A percentile compares a stretch with the other conserved stretches of the same genome.
Conservation (phyloP, 2,888 invertebrate genomes). For the Choristoneura rosaceana region DNA sequence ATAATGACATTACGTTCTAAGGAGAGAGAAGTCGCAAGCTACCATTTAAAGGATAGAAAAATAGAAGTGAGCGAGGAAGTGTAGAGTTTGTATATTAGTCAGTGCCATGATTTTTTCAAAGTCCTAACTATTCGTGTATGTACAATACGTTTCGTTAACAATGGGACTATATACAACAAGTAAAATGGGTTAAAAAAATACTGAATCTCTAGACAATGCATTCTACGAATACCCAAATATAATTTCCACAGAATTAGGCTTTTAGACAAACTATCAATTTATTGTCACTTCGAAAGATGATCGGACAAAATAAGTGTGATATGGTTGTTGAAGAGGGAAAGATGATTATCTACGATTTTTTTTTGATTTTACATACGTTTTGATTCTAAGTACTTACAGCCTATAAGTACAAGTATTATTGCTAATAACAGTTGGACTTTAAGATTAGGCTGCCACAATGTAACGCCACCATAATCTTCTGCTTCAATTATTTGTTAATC, state of each 20-base stretch:
- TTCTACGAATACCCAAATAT: slow-evolving; percentile 28
- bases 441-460: not conserved
- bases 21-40: slow-evolving; percentile 28
- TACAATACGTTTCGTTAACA: slow-evolving; percentile 41
- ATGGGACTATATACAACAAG: slow-evolving; percentile 45
- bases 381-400: slow-evolving; percentile 59
- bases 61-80: slow-evolving; percentile 35
- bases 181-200: slow-evolving; percentile 37
- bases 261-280: slow-evolving; percentile 44
- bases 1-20: slow-evolving; percentile 7
- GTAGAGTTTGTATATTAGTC: slow-evolving; percentile 37
- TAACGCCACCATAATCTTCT: not conserved
- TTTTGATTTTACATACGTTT: slow-evolving; percentile 39
- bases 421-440: slow-evolving; percentile 53
- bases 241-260: slow-evolving; percentile 36
- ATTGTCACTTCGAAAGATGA: slow-evolving; percentile 50
- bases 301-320: slow-evolving; percentile 22
- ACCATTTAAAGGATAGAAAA: slow-evolving; percentile 36
- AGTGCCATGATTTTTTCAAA: slow-evolving; percentile 42
- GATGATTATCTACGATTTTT: slow-evolving; percentile 37
- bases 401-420: slow-evolving; percentile 67
- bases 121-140: slow-evolving; percentile 47
- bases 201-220: slow-evolving; percentile 15
- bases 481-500: not conserved
- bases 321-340: slow-evolving; percentile 23